These are phyloP conservation scores for Phyto melanocephala DNA, from an alignment of 2,888 invertebrate genomes.

Conservation along the genomic window DNA sequence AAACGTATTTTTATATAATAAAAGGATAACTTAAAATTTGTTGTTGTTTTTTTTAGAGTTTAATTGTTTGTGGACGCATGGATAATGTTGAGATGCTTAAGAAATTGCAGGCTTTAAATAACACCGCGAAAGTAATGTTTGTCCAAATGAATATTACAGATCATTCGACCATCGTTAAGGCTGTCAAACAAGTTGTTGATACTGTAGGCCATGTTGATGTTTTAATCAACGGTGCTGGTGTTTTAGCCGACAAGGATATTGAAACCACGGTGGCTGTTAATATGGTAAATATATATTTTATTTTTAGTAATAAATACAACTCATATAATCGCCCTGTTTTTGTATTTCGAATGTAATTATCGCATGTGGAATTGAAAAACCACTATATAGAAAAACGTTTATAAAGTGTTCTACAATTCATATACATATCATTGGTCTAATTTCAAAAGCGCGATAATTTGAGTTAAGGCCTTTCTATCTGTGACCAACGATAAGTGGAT, in stretches of 20 bases:
- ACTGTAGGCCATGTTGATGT: conserved; percentile 74
- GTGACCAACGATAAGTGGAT: too few species aligned
- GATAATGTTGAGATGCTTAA: conserved; percentile 75
- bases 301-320: too few species aligned
- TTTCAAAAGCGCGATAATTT: too few species aligned
- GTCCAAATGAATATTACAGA: conserved; percentile 74
- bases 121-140: conserved; percentile 70
- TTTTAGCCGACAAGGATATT: conserved; percentile 75
- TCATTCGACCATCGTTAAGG: conserved; percentile 70
- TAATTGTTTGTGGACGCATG: conserved; percentile 74
- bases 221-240: conserved; percentile 74
- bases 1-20: not conserved
- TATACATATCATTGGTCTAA: too few species aligned
- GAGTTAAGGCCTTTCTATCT: too few species aligned
- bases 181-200: conserved; percentile 70
- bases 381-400: too few species aligned
- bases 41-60: conserved; percentile 57
- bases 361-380: too few species aligned
- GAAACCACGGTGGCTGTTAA: conserved; percentile 75
- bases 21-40: not conserved
- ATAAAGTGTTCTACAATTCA: too few species aligned
- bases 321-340: too few species aligned
- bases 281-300: conserved; percentile 74
- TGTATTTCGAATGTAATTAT: too few species aligned
- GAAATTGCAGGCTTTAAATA: conserved; percentile 72